Evolutionary conservation across 2,888 invertebrate genomes (phyloP).

Genomic region (Nipponacmea schrenckii): DNA sequence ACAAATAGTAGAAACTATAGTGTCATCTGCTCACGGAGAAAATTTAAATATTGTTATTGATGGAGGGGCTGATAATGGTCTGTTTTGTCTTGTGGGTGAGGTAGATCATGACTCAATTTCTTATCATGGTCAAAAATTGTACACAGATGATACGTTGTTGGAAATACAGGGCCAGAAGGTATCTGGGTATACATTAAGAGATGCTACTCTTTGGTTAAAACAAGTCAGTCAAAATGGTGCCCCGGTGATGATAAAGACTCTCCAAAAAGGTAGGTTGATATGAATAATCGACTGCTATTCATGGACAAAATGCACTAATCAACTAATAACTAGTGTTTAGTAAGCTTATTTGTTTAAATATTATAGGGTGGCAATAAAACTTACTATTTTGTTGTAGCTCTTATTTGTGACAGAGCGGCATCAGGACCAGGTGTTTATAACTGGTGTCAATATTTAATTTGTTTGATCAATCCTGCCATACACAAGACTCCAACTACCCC

Average conservation of each 20-base stretch:
- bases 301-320: no score
- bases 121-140: constrained; percentile 63
- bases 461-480: no score
- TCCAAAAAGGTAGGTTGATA: constrained; percentile 69
- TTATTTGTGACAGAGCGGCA: no score
- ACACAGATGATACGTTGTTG: constrained; percentile 68
- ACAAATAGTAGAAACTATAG: constrained; percentile 66
- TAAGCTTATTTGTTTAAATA: no score
- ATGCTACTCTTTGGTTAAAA: constrained; percentile 71
- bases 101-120: constrained; percentile 59
- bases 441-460: no score
- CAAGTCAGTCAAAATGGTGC: constrained; percentile 72
- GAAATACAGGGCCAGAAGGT: constrained; percentile 73
- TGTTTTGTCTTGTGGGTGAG: constrained; percentile 62
- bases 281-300: no score
- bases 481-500: no score
- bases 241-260: constrained; percentile 71
- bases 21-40: constrained; percentile 68
- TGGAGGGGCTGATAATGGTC: constrained; percentile 71
- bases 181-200: constrained; percentile 72
- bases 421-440: no score
- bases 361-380: no score
- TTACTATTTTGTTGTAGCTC: no score
- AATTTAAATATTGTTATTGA: constrained; percentile 67
- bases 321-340: no score